phyloP scores from a whole-genome alignment of 2,797 vertebrate species.

The Zalophus californianus region DNA sequence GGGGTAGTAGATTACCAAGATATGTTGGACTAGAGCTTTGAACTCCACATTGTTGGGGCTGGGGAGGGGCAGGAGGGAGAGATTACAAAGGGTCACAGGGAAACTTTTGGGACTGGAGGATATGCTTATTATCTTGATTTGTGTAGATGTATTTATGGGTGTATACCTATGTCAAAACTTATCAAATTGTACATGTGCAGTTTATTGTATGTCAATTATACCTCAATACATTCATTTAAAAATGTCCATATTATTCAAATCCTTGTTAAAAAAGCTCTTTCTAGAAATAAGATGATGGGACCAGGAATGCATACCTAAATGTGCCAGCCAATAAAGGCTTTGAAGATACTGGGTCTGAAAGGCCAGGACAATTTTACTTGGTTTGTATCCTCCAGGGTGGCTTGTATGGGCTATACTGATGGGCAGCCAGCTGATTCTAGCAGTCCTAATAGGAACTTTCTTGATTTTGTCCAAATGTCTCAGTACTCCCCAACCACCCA shows the following conservation, averaged over 20 bases:
- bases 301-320: neutral
- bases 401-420: neutral
- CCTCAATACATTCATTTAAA: neutral
- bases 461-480: neutral
- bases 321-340: neutral
- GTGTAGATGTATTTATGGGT: neutral
- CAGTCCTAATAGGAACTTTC: neutral
- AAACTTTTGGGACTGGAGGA: neutral
- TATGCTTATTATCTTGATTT: neutral
- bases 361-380: neutral
- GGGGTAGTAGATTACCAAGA: neutral
- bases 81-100: neutral
- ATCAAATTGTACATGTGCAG: neutral
- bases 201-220: slow-evolving; percentile 11
- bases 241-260: neutral
- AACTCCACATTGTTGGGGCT: neutral
- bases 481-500: neutral
- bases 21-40: neutral
- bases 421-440: neutral
- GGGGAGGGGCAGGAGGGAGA: neutral
- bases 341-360: neutral
- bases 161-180: neutral
- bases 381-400: neutral
- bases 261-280: neutral
- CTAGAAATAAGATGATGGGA: neutral